phyloP scores from a whole-genome alignment of 2,797 vertebrate genomes.

The Cyclopterus lumpus region DNA sequence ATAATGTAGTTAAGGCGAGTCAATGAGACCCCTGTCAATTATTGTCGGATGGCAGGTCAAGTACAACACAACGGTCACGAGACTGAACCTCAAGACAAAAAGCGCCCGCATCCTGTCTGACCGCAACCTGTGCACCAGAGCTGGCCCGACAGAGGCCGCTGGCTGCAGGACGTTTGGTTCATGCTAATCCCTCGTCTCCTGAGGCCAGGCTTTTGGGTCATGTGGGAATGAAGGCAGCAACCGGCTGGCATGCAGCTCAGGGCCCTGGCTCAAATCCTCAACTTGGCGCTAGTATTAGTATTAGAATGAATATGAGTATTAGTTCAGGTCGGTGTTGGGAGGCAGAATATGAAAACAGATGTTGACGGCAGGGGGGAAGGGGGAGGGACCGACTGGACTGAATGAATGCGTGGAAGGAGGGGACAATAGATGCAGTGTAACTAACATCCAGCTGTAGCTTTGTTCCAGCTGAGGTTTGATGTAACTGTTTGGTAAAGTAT shows the following conservation, averaged over 20 bases:
- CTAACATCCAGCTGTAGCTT: conserved; percentile 50
- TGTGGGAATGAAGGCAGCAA: conserved; percentile 77
- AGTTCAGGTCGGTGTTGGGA: conserved; percentile 78
- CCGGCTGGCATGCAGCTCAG: conserved; percentile 76
- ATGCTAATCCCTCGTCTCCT: conserved; percentile 76
- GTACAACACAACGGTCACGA: neutral
- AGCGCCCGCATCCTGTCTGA: conserved; percentile 27
- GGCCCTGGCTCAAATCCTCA: conserved; percentile 79
- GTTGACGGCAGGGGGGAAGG: conserved; percentile 76
- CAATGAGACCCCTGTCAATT: conserved; percentile 5
- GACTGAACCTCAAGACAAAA: conserved; percentile 8
- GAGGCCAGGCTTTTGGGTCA: conserved; percentile 77
- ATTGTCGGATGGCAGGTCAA: neutral
- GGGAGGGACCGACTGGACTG: conserved; percentile 68
- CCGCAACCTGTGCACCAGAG: conserved; percentile 49
- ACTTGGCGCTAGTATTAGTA: conserved; percentile 78
- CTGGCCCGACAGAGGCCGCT: conserved; percentile 54
- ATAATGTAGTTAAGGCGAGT: neutral
- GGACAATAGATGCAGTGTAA: conserved; percentile 42
- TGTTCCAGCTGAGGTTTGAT: conserved; percentile 42
- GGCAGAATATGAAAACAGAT: conserved; percentile 85
- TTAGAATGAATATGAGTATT: conserved; percentile 82
- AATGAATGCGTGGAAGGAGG: conserved; percentile 59
- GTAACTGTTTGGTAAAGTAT: conserved; percentile 11
- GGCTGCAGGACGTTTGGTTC: conserved; percentile 70